Conservation (phyloP, 2,888 invertebrate species). For the Tillus elongatus region DNA sequence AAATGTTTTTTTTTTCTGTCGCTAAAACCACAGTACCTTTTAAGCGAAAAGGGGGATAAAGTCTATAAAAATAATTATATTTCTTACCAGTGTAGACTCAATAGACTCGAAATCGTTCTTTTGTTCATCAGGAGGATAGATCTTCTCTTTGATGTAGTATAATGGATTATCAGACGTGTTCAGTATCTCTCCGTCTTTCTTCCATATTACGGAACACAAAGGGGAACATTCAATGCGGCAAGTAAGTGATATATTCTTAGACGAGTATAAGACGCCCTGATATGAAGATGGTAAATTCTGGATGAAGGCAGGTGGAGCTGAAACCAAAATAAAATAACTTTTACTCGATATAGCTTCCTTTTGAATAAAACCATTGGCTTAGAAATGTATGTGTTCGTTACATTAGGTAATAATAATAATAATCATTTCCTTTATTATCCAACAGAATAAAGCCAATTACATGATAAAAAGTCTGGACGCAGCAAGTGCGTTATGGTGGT, state of each 20-base stretch:
- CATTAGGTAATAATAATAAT: no score
- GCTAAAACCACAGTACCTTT: no score
- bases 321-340: constrained; percentile 25
- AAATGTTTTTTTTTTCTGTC: no score
- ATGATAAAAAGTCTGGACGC: no score
- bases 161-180: constrained; percentile 48
- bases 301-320: constrained; percentile 83
- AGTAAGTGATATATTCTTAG: constrained; percentile 57
- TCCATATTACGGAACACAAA: constrained; percentile 75
- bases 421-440: no score
- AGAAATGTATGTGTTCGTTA: no score
- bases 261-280: constrained; percentile 69
- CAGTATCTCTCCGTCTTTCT: constrained; percentile 65
- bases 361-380: background rate
- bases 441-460: no score
- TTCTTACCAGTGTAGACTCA: constrained; percentile 72
- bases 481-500: no score
- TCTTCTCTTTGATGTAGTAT: constrained; percentile 60
- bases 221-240: constrained; percentile 88
- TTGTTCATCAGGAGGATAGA: constrained; percentile 62
- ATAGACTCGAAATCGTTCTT: constrained; percentile 85
- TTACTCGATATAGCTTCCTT: background rate
- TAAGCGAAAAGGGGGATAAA: no score
- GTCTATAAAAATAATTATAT: no score
- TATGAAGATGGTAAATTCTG: constrained; percentile 73